Base-by-base conservation (phyloP, 2,888 invertebrate species). In the Byasa hedistus region DNA sequence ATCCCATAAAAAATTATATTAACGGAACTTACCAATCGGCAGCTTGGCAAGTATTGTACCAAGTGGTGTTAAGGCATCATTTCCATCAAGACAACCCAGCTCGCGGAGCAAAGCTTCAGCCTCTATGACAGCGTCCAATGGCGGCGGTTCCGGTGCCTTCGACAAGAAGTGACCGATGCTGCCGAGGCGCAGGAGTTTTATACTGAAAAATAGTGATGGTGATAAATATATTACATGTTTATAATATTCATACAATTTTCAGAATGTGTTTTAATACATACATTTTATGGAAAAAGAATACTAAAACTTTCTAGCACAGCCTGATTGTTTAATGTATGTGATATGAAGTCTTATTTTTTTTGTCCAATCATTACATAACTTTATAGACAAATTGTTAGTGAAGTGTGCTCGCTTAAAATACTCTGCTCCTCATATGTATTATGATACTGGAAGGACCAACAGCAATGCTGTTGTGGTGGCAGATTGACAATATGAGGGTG, bases 101-200 rank as follows among this genome's bases (percentile, higher is more conserved):
- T 98, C 98, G 78, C 94, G 81, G 73, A 95, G 80, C 72, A 94
- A 68, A 0, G 97, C 98, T 89, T 99, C 98, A 0, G 99, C 99
- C 83, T 99, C 99, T 75, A 99, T 98, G 19, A 99, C 98, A 36
- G 99, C 98, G 88, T 99, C 99, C 70, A 99, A 93, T 21, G 99
- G 99, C 52, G 99, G 99, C 0, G 99, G 98, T 82, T 99, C 98
- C 24, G 99, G 95, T 0, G 97, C 97, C 86, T 99, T 99, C 24
- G 98, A 97, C 68, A 99, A 92, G 89, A 99, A 99, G 83, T 96
- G 96, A 0, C 98, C 97, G 78, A 99, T 98, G 27, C 96, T 94
- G 61, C 99, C 99, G 7, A 99, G 92, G 2, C 97, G 93, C 3
- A 99, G 92, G 12, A 99, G 91, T 81, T 98, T 92, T 69, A 92